Base-by-base conservation (phyloP, 92 coral and sea anemone genomes). In the Nematostella vectensis region DNA sequence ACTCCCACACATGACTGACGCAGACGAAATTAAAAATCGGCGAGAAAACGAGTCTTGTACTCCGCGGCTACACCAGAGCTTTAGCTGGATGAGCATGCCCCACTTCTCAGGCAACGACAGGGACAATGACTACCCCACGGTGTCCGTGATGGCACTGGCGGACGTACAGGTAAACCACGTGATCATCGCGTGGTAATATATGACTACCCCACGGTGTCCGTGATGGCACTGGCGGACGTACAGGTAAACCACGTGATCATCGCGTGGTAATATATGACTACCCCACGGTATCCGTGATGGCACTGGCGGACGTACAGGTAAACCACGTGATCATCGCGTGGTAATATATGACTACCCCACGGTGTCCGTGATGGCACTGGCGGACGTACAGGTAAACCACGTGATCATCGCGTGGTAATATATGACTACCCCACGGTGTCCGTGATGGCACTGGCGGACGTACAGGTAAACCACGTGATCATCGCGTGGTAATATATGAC, bases 111-210 rank as follows among this genome's bases (percentile, higher is more conserved):
- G 54, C 0, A 27, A 39, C 39, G 20, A 60, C 13, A 31, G 54
- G 2, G 47, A 36, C 21, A 45, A 54, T 11, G 72, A 66, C 11
- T 56, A 39, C 42, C 48, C 72, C 8, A 66, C 72, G 22, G 63
- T 66, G 28, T 66, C 72, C 3, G 72, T 66, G 18, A 66, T 66
- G 19, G 70, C 70, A 16, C 57, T 64, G 12, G 70, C 70, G 4
- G 70, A 64, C 36, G 70, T 30, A 53, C 70, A 60, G 2, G 70
- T n/a, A n/a, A n/a, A n/a, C n/a, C n/a, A n/a, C n/a, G n/a, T n/a
- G n/a, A n/a, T n/a, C n/a, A n/a, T n/a, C n/a, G n/a, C n/a, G n/a
- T n/a, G n/a, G n/a, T n/a, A n/a, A n/a, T n/a, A n/a, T n/a, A 54
- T 11, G 72, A 66, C 11, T 56, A 39, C 42, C 48, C 72, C 8